phyloP scores from a whole-genome alignment of 1,140 invertebrate genomes.

The Drosophila dunni region DNA sequence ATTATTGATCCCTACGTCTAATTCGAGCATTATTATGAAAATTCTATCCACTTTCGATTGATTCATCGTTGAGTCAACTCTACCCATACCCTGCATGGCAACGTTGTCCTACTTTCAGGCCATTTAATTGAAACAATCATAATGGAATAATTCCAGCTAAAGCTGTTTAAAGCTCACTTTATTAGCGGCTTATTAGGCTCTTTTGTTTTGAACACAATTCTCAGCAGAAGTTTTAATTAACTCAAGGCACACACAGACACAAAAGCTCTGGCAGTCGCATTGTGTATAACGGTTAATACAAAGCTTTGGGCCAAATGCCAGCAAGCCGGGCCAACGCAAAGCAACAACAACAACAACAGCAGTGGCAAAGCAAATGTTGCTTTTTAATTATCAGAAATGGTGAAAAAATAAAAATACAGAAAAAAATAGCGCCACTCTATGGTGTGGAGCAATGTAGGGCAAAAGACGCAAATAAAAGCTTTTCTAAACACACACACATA shows the following conservation, averaged over 20 bases:
- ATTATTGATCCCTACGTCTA: too few relatives aligned
- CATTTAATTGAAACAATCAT: neutral
- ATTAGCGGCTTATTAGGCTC: neutral
- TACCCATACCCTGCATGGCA: too few relatives aligned
- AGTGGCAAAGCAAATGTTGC: slow-evolving; percentile 38
- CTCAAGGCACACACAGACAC: slow-evolving; percentile 2
- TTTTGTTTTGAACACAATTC: slow-evolving; percentile 2
- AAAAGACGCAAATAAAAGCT: slow-evolving; percentile 66
- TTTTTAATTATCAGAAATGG: slow-evolving; percentile 75
- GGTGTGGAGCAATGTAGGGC: slow-evolving; percentile 51
- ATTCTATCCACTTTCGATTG: too few relatives aligned
- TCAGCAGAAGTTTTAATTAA: slow-evolving; percentile 38
- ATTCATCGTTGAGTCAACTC: too few relatives aligned
- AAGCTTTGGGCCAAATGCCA: slow-evolving; percentile 43
- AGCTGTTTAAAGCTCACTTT: neutral
- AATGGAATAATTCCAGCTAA: neutral
- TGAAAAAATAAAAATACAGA: slow-evolving; percentile 7
- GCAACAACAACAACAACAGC: neutral
- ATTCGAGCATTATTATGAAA: too few relatives aligned
- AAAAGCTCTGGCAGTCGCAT: slow-evolving; percentile 26
- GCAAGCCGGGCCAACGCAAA: neutral
- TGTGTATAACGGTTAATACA: slow-evolving; percentile 34
- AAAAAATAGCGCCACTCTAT: slow-evolving; percentile 33
- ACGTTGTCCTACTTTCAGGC: too few relatives aligned
- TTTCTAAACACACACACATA: slow-evolving; percentile 11